Percentiles rank a stretch among this genome's conserved stretches.
Conservation (phyloP, 2,888 invertebrate genomes). For the Calephelis perditalis region DNA sequence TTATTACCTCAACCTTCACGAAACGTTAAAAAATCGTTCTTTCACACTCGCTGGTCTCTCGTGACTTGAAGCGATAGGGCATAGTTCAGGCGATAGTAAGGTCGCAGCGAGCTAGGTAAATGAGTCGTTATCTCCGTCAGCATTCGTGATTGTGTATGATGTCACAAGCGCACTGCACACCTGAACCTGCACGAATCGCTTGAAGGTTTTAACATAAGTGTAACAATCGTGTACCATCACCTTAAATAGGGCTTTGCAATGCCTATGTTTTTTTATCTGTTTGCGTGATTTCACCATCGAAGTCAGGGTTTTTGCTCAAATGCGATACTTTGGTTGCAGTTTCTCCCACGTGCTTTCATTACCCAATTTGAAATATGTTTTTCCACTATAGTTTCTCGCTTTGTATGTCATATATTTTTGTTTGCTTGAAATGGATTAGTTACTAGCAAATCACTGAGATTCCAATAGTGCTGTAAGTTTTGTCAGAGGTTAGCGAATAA, state of each 20-base stretch:
- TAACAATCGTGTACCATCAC: slow-evolving; percentile 12
- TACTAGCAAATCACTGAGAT: too few species aligned
- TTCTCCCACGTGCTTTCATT: too few species aligned
- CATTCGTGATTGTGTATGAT: slow-evolving; percentile 15
- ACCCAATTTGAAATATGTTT: too few species aligned
- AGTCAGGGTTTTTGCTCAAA: background rate
- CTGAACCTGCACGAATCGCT: slow-evolving; percentile 20
- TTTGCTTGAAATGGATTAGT: too few species aligned
- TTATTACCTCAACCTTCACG: too few species aligned
- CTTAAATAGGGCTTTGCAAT: background rate
- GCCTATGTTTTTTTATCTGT: background rate
- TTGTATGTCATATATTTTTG: too few species aligned
- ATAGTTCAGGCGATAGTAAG: slow-evolving; percentile 23
- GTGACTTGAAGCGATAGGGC: slow-evolving; percentile 14
- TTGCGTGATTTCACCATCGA: background rate
- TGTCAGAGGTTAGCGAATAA: too few species aligned
- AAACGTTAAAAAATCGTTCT: too few species aligned
- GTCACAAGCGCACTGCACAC: slow-evolving; percentile 17
- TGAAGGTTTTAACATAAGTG: slow-evolving; percentile 16
- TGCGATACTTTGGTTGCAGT: too few species aligned
- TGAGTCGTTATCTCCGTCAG: slow-evolving; percentile 16
- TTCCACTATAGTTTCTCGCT: too few species aligned
- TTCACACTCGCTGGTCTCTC: slow-evolving; percentile 14
- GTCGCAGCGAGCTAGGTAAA: slow-evolving; percentile 17
- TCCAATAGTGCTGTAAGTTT: too few species aligned